Evolutionary conservation across 2,888 invertebrate species (phyloP).

Genomic region (Patella depressa): DNA sequence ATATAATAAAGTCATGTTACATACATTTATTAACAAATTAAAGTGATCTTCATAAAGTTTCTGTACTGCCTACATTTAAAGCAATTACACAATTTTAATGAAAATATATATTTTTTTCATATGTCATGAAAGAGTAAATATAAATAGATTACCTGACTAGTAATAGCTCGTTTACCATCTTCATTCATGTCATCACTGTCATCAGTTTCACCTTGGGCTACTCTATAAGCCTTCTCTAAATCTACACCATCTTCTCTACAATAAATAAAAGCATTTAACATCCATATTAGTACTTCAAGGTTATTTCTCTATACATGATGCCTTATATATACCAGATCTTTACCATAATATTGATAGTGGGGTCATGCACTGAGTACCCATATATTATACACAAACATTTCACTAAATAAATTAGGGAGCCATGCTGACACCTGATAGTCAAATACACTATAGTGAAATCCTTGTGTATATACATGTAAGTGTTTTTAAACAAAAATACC

Average conservation of each 20-base stretch:
- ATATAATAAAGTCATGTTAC: background rate
- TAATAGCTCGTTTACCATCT: conserved; percentile 84
- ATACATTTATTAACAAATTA: background rate
- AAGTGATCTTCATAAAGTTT: background rate
- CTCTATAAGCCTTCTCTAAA: conserved; percentile 3
- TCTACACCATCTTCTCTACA: background rate
- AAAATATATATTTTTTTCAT: background rate
- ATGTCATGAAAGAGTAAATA: background rate
- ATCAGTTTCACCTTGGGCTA: conserved; percentile 56
- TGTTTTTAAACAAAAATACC: too few relatives aligned
- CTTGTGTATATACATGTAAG: too few relatives aligned
- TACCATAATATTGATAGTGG: background rate
- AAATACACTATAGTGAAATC: too few relatives aligned
- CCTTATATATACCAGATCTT: background rate
- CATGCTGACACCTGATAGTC: too few relatives aligned
- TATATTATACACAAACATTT: background rate
- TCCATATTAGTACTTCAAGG: background rate
- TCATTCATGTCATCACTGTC: conserved; percentile 47
- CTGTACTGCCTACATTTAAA: background rate
- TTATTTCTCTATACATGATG: background rate
- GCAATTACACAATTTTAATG: background rate
- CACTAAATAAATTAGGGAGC: too few relatives aligned
- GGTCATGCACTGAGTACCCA: background rate
- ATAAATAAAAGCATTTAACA: background rate
- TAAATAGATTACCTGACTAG: conserved; percentile 75